Evolutionary conservation across 2,888 invertebrate genomes (phyloP).

Genomic region (Julus scandinavius): DNA sequence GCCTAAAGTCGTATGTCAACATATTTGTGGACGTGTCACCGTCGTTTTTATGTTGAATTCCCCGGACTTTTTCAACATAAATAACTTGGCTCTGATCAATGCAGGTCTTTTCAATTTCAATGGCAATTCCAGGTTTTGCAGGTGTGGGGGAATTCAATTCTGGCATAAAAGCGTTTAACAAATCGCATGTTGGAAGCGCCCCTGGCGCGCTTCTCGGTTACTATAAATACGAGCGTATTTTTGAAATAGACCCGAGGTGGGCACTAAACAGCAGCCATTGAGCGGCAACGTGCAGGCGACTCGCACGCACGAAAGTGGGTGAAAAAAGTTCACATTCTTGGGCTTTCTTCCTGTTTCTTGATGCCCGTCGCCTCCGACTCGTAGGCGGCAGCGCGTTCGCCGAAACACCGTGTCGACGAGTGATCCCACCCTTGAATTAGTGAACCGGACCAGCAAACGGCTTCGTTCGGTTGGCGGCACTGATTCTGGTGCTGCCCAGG

Average conservation of each 20-base stretch:
- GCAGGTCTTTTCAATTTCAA: no score
- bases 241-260: neutral
- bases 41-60: no score
- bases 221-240: neutral
- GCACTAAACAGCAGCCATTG: neutral
- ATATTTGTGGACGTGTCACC: no score
- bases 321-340: slow-evolving; percentile 3
- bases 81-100: no score
- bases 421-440: slow-evolving; percentile 18
- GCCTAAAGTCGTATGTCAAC: no score
- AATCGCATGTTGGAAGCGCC: neutral
- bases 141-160: no score
- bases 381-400: neutral
- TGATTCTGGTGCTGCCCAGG: neutral
- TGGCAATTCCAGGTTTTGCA: no score
- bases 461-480: neutral
- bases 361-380: neutral
- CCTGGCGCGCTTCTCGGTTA: slow-evolving; percentile 3
- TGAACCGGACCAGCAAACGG: neutral
- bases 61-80: no score
- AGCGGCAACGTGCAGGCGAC: neutral
- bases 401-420: neutral
- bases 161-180: no score
- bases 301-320: neutral
- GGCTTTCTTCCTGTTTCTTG: neutral